A percentile compares a stretch with the other conserved stretches of the same genome.
phyloP scores from a whole-genome alignment of 1,140 invertebrate genomes.

The Himalopsyche phryganea region DNA sequence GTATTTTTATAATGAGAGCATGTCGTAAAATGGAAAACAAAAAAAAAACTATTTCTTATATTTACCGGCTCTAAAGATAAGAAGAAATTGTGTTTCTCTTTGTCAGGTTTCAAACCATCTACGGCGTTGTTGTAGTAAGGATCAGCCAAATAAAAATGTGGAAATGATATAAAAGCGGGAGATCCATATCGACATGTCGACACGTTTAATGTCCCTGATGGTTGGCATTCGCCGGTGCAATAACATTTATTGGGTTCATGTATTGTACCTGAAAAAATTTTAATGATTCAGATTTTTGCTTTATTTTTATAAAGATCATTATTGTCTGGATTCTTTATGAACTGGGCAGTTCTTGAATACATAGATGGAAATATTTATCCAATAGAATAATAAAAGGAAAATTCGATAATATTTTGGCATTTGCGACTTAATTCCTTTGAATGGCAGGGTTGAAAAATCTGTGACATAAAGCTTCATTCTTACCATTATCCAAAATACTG shows the following conservation, averaged over 20 bases:
- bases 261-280: slow-evolving; percentile 44
- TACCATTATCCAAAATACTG: slow-evolving; percentile 61
- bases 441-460: not conserved
- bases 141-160: slow-evolving; percentile 84
- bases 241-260: slow-evolving; percentile 66
- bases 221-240: slow-evolving; percentile 67
- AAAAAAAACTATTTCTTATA: too few species aligned
- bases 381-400: too few species aligned
- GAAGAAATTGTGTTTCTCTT: slow-evolving; percentile 64
- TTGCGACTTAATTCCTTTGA: not conserved
- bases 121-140: slow-evolving; percentile 60
- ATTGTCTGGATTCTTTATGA: not conserved
- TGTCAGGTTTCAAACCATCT: slow-evolving; percentile 66
- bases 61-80: slow-evolving; percentile 69
- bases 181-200: slow-evolving; percentile 68
- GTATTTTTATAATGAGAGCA: too few species aligned
- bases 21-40: too few species aligned
- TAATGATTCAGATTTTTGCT: not conserved
- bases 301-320: not conserved
- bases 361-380: too few species aligned
- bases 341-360: too few species aligned
- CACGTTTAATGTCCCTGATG: slow-evolving; percentile 66
- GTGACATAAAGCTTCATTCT: slow-evolving; percentile 36
- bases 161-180: slow-evolving; percentile 78
- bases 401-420: slow-evolving; percentile 38